These are phyloP conservation scores for Corythoichthys intestinalis DNA, from an alignment of 2,113 vertebrate genomes.

Conservation along the genomic window DNA sequence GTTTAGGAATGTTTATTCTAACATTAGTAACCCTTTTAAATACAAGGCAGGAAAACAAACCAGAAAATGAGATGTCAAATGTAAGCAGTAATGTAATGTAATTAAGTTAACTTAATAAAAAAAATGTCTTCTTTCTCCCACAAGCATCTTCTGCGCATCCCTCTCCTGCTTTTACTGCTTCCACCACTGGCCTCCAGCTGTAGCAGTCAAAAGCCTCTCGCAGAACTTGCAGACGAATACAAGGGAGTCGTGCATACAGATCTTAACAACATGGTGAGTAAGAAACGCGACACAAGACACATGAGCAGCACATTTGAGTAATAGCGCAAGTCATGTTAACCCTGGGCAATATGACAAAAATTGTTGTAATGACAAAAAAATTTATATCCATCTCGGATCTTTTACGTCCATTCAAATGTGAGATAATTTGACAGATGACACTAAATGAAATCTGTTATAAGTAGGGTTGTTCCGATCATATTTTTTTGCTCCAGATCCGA, in stretches of 20 bases:
- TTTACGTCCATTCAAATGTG: too few species aligned
- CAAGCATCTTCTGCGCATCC: conserved; percentile 68
- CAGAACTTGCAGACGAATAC: conserved; percentile 30
- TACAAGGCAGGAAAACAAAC: not conserved
- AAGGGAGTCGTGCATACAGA: conserved; percentile 15
- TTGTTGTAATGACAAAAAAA: too few species aligned
- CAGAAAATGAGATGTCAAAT: not conserved
- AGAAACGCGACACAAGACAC: not conserved
- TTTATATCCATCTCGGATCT: too few species aligned
- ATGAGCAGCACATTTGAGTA: not conserved
- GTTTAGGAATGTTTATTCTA: too few species aligned
- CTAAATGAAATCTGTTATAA: too few species aligned
- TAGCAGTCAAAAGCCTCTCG: conserved; percentile 11
- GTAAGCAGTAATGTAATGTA: too few species aligned
- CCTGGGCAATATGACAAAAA: too few species aligned
- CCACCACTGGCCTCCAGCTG: conserved; percentile 67
- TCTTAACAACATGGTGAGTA: conserved; percentile 59
- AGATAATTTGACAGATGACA: too few species aligned
- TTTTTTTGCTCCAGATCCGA: too few species aligned
- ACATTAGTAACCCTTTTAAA: not conserved
- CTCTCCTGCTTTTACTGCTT: conserved; percentile 64
- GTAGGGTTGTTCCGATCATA: too few species aligned
- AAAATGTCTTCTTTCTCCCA: conserved; percentile 4
- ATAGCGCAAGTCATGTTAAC: not conserved
- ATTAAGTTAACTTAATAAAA: not conserved